These are phyloP conservation scores for Gobio occitaniae DNA, from an alignment of 2,797 vertebrate genomes.

Conservation along the genomic window DNA sequence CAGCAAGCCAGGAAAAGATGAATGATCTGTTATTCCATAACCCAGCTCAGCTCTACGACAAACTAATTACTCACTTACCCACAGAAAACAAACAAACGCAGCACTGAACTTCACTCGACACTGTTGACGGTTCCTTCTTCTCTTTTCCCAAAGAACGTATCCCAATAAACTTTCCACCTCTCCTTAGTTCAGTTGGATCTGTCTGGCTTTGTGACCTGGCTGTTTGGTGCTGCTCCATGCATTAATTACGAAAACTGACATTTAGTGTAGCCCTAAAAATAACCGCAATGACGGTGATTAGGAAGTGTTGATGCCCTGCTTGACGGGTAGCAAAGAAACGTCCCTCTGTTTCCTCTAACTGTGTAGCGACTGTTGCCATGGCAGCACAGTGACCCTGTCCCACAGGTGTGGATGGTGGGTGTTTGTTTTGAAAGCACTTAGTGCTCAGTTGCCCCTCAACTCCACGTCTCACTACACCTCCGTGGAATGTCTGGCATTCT, in stretches of 20 bases:
- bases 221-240: slow-evolving; percentile 54
- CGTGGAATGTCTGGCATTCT: slow-evolving; percentile 55
- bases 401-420: slow-evolving; percentile 69
- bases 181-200: slow-evolving; percentile 26
- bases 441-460: slow-evolving; percentile 47
- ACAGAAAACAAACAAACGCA: slow-evolving; percentile 52
- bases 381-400: slow-evolving; percentile 33
- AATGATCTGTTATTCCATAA: slow-evolving; percentile 54
- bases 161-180: slow-evolving; percentile 53
- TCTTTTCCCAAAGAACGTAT: slow-evolving; percentile 33
- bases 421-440: slow-evolving; percentile 69
- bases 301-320: slow-evolving; percentile 66
- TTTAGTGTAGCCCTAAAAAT: slow-evolving; percentile 64
- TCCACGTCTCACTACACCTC: slow-evolving; percentile 55
- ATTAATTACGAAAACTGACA: slow-evolving; percentile 64
- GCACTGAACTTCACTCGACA: slow-evolving; percentile 35
- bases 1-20: slow-evolving; percentile 62
- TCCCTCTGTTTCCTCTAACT: slow-evolving; percentile 55
- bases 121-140: slow-evolving; percentile 45
- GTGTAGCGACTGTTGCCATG: slow-evolving; percentile 43
- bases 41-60: slow-evolving; percentile 45
- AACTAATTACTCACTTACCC: slow-evolving; percentile 54
- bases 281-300: slow-evolving; percentile 73
- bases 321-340: slow-evolving; percentile 61
- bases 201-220: slow-evolving; percentile 46